Base-by-base conservation (phyloP, 2,888 invertebrate genomes). In the Meghimatium bilineatum region DNA sequence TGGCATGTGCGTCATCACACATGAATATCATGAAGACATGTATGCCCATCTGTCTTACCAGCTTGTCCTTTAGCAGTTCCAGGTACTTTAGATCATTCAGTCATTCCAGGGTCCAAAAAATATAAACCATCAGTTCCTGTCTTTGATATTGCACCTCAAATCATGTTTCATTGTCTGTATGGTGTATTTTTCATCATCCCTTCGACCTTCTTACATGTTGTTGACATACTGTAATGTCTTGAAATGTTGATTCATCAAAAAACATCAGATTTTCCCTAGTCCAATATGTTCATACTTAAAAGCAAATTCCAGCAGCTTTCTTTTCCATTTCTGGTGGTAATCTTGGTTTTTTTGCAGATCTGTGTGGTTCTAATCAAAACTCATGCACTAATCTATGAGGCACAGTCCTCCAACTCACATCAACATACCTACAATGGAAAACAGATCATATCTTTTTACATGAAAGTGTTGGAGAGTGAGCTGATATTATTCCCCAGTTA, bases 331-430 rank as follows among this genome's bases (percentile, higher is more conserved):
- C 72, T 44, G 44, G 32, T 26, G 72, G 36, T 44, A 72, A 44
- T 72, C 38, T 72, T 36, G 38, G 72, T 36, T 72, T 44, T n/a
- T n/a, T 17, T 44, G 29, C 74, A 34, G 74, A 49, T 38, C 49
- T 74, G 10, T 52, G 32, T 52, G 74, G 49, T 74, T 52, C 12
- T 20, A 74, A n/a, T 74, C 44, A 44, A 49, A 74, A 74, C 32
- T 74, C 52, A 52, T 74, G n/a, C n/a, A 74, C 44, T 52, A 74
- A 74, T 32, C 52, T 44, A 49, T 49, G 32, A 52, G 74, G 49
- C 44, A 74, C 74, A 38, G 72, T 72, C 72, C 72, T 72, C 36
- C 44, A 17, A 72, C 72, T 72, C n/a, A 69, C 69, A 36, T 32
- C 34, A 36, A 69, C 34, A 38, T 29, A 5, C 38, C 52, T 52